Percentiles rank a stretch among this genome's conserved stretches.
These are phyloP conservation scores for Apotomis turbidana DNA, from an alignment of 2,888 invertebrate species.

Conservation along the genomic window DNA sequence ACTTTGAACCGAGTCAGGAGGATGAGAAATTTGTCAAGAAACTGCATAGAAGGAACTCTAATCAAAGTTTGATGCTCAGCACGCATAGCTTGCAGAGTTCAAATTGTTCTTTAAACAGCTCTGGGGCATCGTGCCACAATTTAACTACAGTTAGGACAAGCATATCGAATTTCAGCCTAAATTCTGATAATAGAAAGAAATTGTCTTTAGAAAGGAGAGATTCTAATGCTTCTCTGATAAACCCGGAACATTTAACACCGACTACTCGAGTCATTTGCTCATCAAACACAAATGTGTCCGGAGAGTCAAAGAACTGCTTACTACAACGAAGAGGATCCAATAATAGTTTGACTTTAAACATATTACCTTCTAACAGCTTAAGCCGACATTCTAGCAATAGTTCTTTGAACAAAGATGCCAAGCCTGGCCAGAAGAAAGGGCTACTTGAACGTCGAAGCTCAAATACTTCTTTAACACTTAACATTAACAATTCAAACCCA, in stretches of 20 bases:
- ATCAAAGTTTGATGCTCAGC: conserved; percentile 85
- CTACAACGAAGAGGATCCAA: conserved; percentile 93
- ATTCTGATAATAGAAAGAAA: conserved; percentile 79
- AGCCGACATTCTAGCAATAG: conserved; percentile 84
- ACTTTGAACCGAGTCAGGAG: conserved; percentile 80
- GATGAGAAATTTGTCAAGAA: conserved; percentile 77
- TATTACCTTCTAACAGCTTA: conserved; percentile 79
- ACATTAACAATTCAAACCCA: conserved; percentile 79
- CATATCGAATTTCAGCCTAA: conserved; percentile 76
- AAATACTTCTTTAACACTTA: conserved; percentile 94
- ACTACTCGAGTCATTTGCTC: conserved; percentile 77
- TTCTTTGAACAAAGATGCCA: conserved; percentile 78
- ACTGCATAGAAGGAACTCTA: conserved; percentile 84
- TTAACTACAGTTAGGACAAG: conserved; percentile 74
- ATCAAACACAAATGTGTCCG: conserved; percentile 75
- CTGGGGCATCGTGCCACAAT: conserved; percentile 76
- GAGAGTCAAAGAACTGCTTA: conserved; percentile 85
- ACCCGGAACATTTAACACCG: conserved; percentile 74
- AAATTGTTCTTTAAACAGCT: conserved; percentile 76
- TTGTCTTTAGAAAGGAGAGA: conserved; percentile 92
- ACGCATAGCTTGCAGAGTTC: conserved; percentile 82
- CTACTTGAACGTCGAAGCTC: conserved; percentile 93
- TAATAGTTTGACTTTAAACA: conserved; percentile 92
- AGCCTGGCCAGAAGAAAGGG: conserved; percentile 84
- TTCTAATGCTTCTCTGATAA: conserved; percentile 93